phyloP scores from a whole-genome alignment of 2,797 vertebrate species.

The Tenualosa ilisha region DNA sequence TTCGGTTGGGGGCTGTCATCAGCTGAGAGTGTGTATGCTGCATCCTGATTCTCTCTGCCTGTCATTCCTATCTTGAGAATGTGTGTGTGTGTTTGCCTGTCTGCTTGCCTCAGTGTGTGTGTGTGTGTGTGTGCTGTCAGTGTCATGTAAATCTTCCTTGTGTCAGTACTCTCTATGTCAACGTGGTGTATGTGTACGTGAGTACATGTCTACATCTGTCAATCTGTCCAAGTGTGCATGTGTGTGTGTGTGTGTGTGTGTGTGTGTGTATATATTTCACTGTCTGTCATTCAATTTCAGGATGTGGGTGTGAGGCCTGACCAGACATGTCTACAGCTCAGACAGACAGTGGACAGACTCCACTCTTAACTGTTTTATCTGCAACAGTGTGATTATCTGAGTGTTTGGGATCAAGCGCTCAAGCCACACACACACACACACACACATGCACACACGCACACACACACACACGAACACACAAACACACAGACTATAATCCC shows the following conservation, averaged over 20 bases:
- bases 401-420: background rate
- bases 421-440: background rate
- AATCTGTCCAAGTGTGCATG: background rate
- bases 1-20: conserved; percentile 6
- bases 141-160: background rate
- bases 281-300: background rate
- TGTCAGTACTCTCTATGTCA: background rate
- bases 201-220: background rate
- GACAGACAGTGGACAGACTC: background rate
- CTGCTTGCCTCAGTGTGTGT: background rate
- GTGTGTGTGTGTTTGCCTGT: background rate
- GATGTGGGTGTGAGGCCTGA: too few species aligned
- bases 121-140: background rate
- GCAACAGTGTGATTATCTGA: background rate
- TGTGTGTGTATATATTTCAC: background rate
- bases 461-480: too few species aligned
- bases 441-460: too few species aligned
- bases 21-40: background rate
- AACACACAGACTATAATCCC: background rate
- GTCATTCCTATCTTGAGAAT: conserved; percentile 33
- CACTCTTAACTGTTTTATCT: background rate
- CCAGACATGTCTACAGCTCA: too few species aligned
- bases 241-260: conserved; percentile 1
- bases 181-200: background rate
- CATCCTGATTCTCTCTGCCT: conserved; percentile 47